Conservation (phyloP, 2,888 invertebrate genomes). For the Mactromeris polynyma region DNA sequence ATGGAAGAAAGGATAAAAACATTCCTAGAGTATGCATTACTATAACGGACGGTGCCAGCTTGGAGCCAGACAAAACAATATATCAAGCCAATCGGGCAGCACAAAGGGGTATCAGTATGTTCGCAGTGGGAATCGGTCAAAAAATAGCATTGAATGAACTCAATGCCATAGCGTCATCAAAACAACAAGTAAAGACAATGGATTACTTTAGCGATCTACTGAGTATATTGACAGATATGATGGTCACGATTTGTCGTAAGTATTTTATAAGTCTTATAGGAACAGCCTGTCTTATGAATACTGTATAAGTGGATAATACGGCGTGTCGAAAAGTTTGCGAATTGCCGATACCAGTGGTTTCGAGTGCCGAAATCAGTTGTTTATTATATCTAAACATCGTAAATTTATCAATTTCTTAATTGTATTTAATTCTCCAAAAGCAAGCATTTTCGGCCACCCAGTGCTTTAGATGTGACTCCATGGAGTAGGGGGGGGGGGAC, state of each 20-base stretch:
- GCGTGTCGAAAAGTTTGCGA: no score
- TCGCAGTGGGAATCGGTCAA: slow-evolving; percentile 86
- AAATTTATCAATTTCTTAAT: no score
- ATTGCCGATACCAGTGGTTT: no score
- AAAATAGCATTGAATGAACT: slow-evolving; percentile 83
- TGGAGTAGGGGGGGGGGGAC: no score
- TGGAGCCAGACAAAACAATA: slow-evolving; percentile 79
- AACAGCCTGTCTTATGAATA: no score
- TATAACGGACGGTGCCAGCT: slow-evolving; percentile 87
- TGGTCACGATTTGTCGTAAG: slow-evolving; percentile 73
- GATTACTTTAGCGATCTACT: slow-evolving; percentile 66
- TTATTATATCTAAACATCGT: no score
- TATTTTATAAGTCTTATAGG: no score
- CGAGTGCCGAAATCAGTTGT: no score
- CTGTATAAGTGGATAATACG: no score
- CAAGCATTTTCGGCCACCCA: no score
- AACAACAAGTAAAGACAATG: slow-evolving; percentile 72
- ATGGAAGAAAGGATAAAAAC: slow-evolving; percentile 69
- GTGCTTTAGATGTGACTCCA: no score
- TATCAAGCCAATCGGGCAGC: slow-evolving; percentile 84
- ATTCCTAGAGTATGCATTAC: slow-evolving; percentile 86
- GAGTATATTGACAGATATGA: slow-evolving; percentile 51
- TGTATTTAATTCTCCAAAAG: no score
- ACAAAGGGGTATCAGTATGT: slow-evolving; percentile 85
- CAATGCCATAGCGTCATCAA: slow-evolving; percentile 69